Evolutionary conservation across 2,113 vertebrate species (phyloP), one percentile per base, ranked within the genome.

Genomic region (Phaetusa simplex): DNA sequence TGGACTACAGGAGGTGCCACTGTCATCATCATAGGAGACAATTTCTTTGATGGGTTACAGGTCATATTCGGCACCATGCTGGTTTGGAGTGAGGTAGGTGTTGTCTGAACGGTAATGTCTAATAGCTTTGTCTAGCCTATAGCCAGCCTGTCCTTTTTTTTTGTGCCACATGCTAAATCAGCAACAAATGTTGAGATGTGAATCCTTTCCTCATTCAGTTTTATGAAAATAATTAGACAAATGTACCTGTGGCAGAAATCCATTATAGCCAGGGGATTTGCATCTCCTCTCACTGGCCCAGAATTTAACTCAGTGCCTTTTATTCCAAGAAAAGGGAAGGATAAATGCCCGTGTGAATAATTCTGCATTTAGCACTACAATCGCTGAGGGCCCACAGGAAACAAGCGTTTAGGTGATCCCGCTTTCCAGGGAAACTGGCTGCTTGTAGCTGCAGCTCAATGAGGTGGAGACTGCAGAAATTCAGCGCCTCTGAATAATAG

Each of bases 51-150:
- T 95, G 99, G 99, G 98, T 98, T 99, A 97, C 99, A 99, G 98
- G 99, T 99, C 98, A 99, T 99, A 98, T 99, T 99, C 95, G 99
- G 99, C 97, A 99, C 99, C 98, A 99, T 99, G 99, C 98, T 99
- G 98, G 99, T 99, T 96, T 99, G 99, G 99, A 99, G 99, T 97
- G 99, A 99, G 99, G 99, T 99, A 97, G 98, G 99, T 98, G 98
- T 98, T 98, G 98, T 98, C 97, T 98, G 97, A 97, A 97, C 95
- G 90, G 96, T 98, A 95, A 97, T 97, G 97, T 98, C 97, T 98
- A 98, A 97, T 97, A 96, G 96, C 96, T 96, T 97, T 97, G 93
- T 98, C 96, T 98, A 85, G 93, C 94, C 95, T 96, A 76, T 36
- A 96, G 91, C 83, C 42, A 95, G 93, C 72, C 89, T 96, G 89